Percentiles rank a stretch among this genome's conserved stretches.
Conservation (phyloP, 1,140 invertebrate species). For the Drosophila tropicalis region DNA sequence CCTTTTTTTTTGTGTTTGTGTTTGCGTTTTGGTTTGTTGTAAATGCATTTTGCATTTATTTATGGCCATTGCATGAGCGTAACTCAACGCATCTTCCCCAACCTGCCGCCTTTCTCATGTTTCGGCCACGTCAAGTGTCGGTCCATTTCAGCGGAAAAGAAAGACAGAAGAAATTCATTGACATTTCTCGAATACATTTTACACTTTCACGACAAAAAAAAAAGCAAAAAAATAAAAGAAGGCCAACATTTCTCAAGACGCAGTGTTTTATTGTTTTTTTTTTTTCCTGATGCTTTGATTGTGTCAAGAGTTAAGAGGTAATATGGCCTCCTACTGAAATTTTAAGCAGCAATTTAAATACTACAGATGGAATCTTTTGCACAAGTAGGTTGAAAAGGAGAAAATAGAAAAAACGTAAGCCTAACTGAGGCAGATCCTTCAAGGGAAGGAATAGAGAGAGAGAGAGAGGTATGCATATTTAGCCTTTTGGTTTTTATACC, state of each 20-base stretch:
- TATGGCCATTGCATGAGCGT: slow-evolving; percentile 75
- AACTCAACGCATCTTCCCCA: slow-evolving; percentile 54
- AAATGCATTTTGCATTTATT: slow-evolving; percentile 80
- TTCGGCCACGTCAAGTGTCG: slow-evolving; percentile 76
- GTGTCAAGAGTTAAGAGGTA: not conserved
- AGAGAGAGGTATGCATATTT: no score
- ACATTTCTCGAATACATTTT: slow-evolving; percentile 72
- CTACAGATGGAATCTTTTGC: no score
- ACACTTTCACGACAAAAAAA: slow-evolving; percentile 63
- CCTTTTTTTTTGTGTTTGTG: slow-evolving; percentile 23
- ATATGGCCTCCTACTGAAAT: not conserved
- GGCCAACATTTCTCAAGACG: not conserved
- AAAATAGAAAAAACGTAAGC: no score
- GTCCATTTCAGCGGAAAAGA: slow-evolving; percentile 57
- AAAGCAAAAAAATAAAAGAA: not conserved
- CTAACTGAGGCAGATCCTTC: no score
- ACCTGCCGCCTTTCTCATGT: slow-evolving; percentile 42
- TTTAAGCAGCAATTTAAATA: not conserved
- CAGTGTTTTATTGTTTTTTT: not conserved
- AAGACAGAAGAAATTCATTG: slow-evolving; percentile 58
- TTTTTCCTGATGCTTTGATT: not conserved
- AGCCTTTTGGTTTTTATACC: no score
- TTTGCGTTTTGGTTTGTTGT: slow-evolving; percentile 33
- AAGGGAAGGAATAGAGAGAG: no score
- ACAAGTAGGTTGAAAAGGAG: no score